Percentiles rank a stretch among this genome's conserved stretches.
phyloP scores from a whole-genome alignment of 2,113 vertebrate species.

The Ochotona curzoniae region DNA sequence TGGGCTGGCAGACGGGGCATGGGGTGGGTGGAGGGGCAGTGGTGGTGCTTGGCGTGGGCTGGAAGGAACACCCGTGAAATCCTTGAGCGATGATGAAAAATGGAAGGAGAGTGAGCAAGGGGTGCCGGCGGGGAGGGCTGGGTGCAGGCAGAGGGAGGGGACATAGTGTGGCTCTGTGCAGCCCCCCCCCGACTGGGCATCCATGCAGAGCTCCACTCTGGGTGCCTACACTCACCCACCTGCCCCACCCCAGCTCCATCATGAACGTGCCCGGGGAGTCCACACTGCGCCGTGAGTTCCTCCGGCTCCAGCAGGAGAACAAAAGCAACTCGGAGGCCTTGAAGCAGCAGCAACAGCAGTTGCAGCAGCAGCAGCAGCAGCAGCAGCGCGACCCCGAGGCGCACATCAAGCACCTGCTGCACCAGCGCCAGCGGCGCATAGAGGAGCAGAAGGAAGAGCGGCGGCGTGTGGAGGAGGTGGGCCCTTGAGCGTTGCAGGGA shows the following conservation, averaged over 20 bases:
- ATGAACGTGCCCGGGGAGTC: conserved; percentile 95
- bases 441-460: conserved; percentile 96
- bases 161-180: no score
- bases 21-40: background rate
- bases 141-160: background rate
- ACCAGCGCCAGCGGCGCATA: conserved; percentile 94
- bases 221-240: no score
- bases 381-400: conserved; percentile 94
- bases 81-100: background rate
- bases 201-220: no score
- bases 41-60: background rate
- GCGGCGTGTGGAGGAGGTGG: conserved; percentile 92
- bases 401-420: conserved; percentile 93
- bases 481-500: background rate
- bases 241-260: conserved; percentile 88
- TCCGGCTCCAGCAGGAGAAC: conserved; percentile 95
- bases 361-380: conserved; percentile 83
- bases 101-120: background rate
- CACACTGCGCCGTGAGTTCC: conserved; percentile 93
- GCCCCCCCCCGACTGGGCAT: no score
- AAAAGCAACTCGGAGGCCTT: conserved; percentile 92
- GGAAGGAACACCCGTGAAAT: background rate
- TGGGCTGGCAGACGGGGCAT: conserved; percentile 65
- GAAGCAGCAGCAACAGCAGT: conserved; percentile 90
- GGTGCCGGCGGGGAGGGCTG: background rate